phyloP scores from a whole-genome alignment of 2,113 vertebrate genomes.

The Rissa tridactyla region DNA sequence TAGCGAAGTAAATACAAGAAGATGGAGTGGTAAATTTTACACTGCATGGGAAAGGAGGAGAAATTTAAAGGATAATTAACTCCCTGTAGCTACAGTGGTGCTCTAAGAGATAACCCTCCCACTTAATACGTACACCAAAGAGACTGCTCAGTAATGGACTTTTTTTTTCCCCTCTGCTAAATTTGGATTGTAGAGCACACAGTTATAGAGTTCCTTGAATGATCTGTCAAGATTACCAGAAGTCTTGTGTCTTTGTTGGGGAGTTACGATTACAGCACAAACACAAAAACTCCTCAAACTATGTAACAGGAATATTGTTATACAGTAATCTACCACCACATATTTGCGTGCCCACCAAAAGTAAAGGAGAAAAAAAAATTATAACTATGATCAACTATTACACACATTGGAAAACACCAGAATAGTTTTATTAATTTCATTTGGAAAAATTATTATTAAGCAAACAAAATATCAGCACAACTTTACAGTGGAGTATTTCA shows the following conservation, averaged over 20 bases:
- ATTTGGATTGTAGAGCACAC: neutral
- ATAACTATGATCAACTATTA: neutral
- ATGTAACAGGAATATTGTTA: neutral
- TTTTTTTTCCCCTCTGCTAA: neutral
- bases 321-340: neutral
- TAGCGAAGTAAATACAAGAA: neutral
- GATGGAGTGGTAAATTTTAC: neutral
- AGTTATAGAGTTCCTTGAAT: neutral
- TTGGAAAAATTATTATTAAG: neutral
- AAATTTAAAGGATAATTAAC: slow-evolving; percentile 60
- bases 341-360: neutral
- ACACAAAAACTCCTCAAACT: neutral
- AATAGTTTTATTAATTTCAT: neutral
- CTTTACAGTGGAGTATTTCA: neutral
- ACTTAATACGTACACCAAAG: slow-evolving; percentile 45
- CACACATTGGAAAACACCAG: neutral
- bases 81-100: slow-evolving; percentile 30
- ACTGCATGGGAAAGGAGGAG: slow-evolving; percentile 19
- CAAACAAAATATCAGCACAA: neutral
- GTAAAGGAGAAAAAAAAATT: neutral
- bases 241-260: neutral
- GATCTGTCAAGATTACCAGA: neutral
- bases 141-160: slow-evolving; percentile 24
- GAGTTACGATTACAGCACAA: neutral
- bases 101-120: slow-evolving; percentile 66